A percentile compares a stretch with the other conserved stretches of the same genome.
These are phyloP conservation scores for Astyanax mexicanus DNA, from an alignment of 2,797 vertebrate species.

Conservation along the genomic window DNA sequence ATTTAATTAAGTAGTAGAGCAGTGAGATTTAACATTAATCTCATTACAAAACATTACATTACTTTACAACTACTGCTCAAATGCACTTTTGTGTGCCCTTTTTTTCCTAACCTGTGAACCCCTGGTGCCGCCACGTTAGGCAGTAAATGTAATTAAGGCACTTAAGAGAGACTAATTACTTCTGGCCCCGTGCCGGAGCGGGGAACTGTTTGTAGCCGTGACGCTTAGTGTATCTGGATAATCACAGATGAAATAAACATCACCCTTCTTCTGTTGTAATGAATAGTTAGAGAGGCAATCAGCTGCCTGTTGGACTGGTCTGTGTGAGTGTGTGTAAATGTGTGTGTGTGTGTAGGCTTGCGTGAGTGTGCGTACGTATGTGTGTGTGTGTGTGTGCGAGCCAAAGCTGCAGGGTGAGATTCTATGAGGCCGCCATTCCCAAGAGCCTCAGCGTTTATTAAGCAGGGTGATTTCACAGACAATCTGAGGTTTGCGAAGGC, in stretches of 20 bases:
- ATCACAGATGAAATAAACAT: constrained; percentile 54
- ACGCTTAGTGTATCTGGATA: constrained; percentile 39
- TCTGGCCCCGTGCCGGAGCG: constrained; percentile 18
- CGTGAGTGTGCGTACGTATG: constrained; percentile 37
- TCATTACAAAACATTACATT: too few species aligned
- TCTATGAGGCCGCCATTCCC: constrained; percentile 69
- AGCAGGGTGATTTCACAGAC: constrained; percentile 85
- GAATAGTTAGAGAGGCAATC: constrained; percentile 53
- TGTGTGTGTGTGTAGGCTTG: constrained; percentile 28
- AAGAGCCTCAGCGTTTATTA: constrained; percentile 77
- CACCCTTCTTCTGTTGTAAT: constrained; percentile 44
- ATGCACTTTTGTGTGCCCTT: constrained; percentile 13
- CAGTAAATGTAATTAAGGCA: constrained; percentile 36
- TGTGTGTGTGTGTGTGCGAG: constrained; percentile 44
- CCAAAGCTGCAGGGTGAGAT: constrained; percentile 61
- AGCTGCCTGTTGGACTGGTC: constrained; percentile 51
- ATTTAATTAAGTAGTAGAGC: too few species aligned
- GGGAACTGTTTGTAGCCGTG: constrained; percentile 43
- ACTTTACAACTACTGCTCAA: too few species aligned
- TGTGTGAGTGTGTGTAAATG: constrained; percentile 20
- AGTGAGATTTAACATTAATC: too few species aligned
- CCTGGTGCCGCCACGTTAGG: background rate
- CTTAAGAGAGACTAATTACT: constrained; percentile 39
- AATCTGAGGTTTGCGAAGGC: constrained; percentile 85
- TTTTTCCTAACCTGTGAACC: constrained; percentile 29